phyloP scores from a whole-genome alignment of 2,113 vertebrate genomes.

The Motacilla tschutschensis region DNA sequence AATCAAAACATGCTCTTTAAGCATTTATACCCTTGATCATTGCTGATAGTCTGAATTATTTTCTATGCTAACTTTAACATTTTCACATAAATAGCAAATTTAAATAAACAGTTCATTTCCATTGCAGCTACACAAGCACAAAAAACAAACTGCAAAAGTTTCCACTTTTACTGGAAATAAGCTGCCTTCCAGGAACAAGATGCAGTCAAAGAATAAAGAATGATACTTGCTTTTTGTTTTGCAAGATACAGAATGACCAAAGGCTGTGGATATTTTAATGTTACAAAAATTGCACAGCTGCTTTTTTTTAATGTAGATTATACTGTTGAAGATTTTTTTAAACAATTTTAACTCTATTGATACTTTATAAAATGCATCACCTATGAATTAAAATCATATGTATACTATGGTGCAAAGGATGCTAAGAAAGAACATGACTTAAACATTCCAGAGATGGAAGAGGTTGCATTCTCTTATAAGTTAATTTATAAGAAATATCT shows the following conservation, averaged over 20 bases:
- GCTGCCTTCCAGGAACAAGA: background rate
- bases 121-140: background rate
- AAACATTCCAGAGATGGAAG: background rate
- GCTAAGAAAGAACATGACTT: background rate
- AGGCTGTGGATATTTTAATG: background rate
- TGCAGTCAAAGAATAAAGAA: background rate
- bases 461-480: background rate
- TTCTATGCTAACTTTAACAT: constrained; percentile 50
- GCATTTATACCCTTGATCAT: constrained; percentile 38
- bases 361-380: background rate
- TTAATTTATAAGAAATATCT: background rate
- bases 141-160: background rate
- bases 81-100: constrained; percentile 38
- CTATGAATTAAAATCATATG: background rate
- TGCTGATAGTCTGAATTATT: constrained; percentile 37
- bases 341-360: background rate
- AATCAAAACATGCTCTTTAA: constrained; percentile 31
- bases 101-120: constrained; percentile 31
- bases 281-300: background rate
- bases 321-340: background rate
- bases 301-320: background rate
- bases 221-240: background rate
- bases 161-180: constrained; percentile 3
- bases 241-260: background rate
- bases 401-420: background rate